A percentile compares a stretch with the other conserved stretches of the same genome.
These are phyloP conservation scores for Nezara viridula DNA, from an alignment of 2,888 invertebrate genomes.

Conservation along the genomic window DNA sequence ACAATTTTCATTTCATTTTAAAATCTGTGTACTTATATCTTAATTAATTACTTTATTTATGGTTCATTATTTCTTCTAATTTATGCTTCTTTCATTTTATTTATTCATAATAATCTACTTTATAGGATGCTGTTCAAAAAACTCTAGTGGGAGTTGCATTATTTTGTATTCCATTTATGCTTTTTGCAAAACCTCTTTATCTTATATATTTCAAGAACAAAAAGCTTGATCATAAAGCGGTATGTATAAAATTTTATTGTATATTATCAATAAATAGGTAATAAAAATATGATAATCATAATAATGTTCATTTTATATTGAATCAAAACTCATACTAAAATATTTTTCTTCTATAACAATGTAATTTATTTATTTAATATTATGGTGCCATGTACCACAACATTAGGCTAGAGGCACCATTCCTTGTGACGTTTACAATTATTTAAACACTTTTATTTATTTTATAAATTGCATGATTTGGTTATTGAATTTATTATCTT, in stretches of 20 bases:
- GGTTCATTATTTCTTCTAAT: background rate
- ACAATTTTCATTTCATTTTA: background rate
- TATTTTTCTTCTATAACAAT: no score
- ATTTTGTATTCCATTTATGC: conserved; percentile 72
- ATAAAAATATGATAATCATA: no score
- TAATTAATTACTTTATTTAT: background rate
- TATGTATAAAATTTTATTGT: conserved; percentile 47
- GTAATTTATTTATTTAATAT: background rate
- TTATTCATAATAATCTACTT: background rate
- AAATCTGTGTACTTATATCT: background rate
- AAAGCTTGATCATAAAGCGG: conserved; percentile 54
- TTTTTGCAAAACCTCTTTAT: conserved; percentile 72
- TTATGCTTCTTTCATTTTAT: conserved; percentile 5
- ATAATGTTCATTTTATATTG: no score
- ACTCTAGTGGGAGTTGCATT: conserved; percentile 71
- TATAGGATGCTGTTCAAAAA: conserved; percentile 72
- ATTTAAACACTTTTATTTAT: no score
- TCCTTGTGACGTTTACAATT: no score
- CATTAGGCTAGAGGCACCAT: no score
- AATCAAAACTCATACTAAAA: no score
- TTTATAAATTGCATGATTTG: no score
- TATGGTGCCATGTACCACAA: no score
- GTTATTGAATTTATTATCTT: no score
- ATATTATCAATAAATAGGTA: background rate
- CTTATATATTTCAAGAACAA: conserved; percentile 64